Evolutionary conservation across 2,797 vertebrate species (phyloP).

Genomic region (Argentina silus): DNA sequence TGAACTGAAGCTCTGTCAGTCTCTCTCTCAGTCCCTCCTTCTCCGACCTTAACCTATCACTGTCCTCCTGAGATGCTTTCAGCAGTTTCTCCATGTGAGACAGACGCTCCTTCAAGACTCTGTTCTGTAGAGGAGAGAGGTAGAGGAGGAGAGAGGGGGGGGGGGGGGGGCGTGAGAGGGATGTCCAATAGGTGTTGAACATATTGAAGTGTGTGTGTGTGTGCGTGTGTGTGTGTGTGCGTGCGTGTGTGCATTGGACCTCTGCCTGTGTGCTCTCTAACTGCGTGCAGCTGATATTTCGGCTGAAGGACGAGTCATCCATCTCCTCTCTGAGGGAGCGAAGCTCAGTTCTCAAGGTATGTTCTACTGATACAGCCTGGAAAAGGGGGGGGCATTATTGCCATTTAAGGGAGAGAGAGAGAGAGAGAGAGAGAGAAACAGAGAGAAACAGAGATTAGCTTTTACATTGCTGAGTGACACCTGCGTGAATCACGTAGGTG

Average conservation of each 20-base stretch:
- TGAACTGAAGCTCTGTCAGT: conserved; percentile 67
- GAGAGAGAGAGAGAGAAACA: not conserved
- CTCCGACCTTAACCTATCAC: conserved; percentile 65
- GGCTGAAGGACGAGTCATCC: conserved; percentile 78
- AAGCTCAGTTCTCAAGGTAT: conserved; percentile 78
- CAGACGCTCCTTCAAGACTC: conserved; percentile 71
- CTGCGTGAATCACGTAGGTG: conserved; percentile 2
- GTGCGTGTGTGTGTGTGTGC: not conserved
- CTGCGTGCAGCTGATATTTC: conserved; percentile 74
- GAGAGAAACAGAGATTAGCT: not conserved
- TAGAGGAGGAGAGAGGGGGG: not conserved
- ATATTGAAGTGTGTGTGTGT: not conserved
- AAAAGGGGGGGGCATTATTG: not conserved
- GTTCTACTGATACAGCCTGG: conserved; percentile 80
- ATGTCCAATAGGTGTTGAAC: not conserved
- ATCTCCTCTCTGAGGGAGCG: conserved; percentile 78
- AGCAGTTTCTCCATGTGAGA: conserved; percentile 68
- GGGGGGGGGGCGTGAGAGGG: not conserved
- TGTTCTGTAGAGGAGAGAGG: conserved; percentile 62
- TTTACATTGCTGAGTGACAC: conserved; percentile 23
- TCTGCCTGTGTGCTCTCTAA: conserved; percentile 76
- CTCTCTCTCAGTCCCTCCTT: conserved; percentile 68
- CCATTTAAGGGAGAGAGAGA: not conserved
- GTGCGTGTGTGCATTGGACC: conserved; percentile 54
- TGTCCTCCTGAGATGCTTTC: conserved; percentile 69